phyloP scores from a whole-genome alignment of 1,140 invertebrate genomes.

The Ostrea edulis region DNA sequence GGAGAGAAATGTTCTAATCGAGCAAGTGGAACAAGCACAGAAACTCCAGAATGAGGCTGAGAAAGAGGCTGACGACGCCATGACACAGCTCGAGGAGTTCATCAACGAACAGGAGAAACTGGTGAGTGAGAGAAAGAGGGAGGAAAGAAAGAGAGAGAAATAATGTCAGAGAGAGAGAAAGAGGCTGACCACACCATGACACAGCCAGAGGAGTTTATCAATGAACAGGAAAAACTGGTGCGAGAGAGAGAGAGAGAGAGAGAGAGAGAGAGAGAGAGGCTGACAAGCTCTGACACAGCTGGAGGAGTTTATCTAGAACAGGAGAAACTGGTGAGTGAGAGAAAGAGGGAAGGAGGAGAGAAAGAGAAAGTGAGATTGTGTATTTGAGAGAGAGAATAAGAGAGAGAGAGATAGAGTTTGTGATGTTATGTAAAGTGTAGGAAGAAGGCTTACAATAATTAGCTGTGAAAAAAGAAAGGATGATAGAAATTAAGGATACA shows the following conservation, averaged over 20 bases:
- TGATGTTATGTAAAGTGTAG: no score
- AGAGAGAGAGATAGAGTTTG: not conserved
- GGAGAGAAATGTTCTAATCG: conserved; percentile 76
- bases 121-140: conserved; percentile 69
- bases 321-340: conserved; percentile 75
- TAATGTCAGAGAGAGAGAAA: conserved; percentile 71
- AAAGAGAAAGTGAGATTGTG: not conserved
- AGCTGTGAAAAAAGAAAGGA: no score
- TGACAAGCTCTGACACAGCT: conserved; percentile 76
- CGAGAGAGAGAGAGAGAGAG: not conserved
- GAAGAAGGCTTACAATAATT: no score
- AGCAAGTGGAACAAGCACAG: conserved; percentile 75
- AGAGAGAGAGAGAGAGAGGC: conserved; percentile 67
- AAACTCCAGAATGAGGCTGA: conserved; percentile 75
- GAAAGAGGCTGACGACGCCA: conserved; percentile 76
- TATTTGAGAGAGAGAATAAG: not conserved
- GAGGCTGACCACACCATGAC: conserved; percentile 76
- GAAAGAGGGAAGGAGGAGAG: conserved; percentile 55
- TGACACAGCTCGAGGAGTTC: conserved; percentile 78
- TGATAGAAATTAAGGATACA: no score
- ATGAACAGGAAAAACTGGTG: conserved; percentile 77
- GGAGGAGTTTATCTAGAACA: conserved; percentile 79
- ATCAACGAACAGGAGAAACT: conserved; percentile 77
- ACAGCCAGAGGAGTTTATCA: conserved; percentile 77
- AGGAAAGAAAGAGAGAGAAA: not conserved